Evolutionary conservation across 1,140 invertebrate species (phyloP), one percentile per base, ranked within the genome.

Genomic region (Drosophila ananassae): DNA sequence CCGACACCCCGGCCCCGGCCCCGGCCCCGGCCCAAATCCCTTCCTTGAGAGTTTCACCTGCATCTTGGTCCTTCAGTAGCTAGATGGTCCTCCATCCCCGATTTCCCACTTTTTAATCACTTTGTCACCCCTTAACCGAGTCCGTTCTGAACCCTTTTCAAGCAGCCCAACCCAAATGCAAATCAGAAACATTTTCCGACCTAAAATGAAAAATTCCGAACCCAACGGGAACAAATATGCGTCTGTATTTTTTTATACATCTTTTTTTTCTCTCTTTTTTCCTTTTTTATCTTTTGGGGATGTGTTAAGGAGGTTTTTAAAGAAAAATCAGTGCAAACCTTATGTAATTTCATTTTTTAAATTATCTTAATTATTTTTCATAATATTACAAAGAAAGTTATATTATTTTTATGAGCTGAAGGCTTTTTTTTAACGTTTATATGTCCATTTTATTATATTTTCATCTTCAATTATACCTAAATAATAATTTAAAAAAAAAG

Each of bases 51-150:
- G n/a, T 47, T 85, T 82, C 66, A 85, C 82, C 82, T 85, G 79
- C 76, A 83, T 89, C 79, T 89, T 89, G 64, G 62, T 30, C 46
- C 10, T 12, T 37, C 32, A 8, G 30, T 12, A 21, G 10, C 54
- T 44, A 48, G 39, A 17, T 17, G 17, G 17, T 17, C 30, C 48
- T 34, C n/a, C 48, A 47, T 13, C 60, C 72, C 61, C 53, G 47
- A 22, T 64, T 82, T 74, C 62, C 78, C 82, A 79, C 72, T 87
- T 85, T 85, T 89, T 87, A 83, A 87, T 87, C 83, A 89, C 83
- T 82, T 79, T 87, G 83, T 83, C 83, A 89, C 78, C 83, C 82
- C 83, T 79, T 64, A 76, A 67, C 22, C 50, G 32, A 39, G 57
- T 55, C 51, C 41, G 44, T 17, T 12, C 56, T 52, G 63, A 87